Evolutionary conservation across 2,888 invertebrate species (phyloP).

Genomic region (Neuroscelio doddi): DNA sequence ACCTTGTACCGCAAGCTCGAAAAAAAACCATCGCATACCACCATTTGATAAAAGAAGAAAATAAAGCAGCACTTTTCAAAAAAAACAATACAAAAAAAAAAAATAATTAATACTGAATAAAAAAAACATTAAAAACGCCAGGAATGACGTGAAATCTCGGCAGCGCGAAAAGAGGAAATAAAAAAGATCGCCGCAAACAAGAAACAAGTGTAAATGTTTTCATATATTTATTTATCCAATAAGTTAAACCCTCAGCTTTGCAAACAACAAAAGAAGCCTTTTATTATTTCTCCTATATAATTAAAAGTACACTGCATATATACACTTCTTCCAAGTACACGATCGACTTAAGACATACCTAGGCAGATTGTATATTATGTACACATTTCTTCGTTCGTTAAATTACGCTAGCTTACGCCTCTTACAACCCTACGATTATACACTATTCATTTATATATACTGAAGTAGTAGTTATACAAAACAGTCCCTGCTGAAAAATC

Average conservation of each 20-base stretch:
- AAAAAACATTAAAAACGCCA: slow-evolving; percentile 1
- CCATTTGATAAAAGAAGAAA: too few species aligned
- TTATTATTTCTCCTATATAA: slow-evolving; percentile 71
- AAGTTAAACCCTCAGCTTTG: slow-evolving; percentile 56
- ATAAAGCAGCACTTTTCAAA: too few species aligned
- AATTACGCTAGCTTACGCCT: slow-evolving; percentile 61
- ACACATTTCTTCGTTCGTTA: slow-evolving; percentile 64
- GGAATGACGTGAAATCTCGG: too few species aligned
- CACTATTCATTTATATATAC: slow-evolving; percentile 57
- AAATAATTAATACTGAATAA: slow-evolving; percentile 35
- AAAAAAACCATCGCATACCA: slow-evolving; percentile 42
- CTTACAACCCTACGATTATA: slow-evolving; percentile 65
- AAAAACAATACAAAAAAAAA: too few species aligned
- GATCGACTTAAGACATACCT: slow-evolving; percentile 65
- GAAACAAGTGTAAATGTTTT: slow-evolving; percentile 42
- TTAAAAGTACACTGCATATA: slow-evolving; percentile 72
- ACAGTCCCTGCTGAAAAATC: slow-evolving; percentile 71
- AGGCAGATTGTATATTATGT: slow-evolving; percentile 69
- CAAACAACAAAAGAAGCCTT: slow-evolving; percentile 72
- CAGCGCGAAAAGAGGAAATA: slow-evolving; percentile 6
- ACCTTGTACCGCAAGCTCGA: slow-evolving; percentile 45
- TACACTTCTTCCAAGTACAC: slow-evolving; percentile 71
- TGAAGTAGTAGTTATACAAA: slow-evolving; percentile 68
- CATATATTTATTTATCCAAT: slow-evolving; percentile 39
- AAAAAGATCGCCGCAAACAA: slow-evolving; percentile 19